Evolutionary conservation across 2,797 vertebrate species (phyloP).

Genomic region (Spinibarbus caldwelli): DNA sequence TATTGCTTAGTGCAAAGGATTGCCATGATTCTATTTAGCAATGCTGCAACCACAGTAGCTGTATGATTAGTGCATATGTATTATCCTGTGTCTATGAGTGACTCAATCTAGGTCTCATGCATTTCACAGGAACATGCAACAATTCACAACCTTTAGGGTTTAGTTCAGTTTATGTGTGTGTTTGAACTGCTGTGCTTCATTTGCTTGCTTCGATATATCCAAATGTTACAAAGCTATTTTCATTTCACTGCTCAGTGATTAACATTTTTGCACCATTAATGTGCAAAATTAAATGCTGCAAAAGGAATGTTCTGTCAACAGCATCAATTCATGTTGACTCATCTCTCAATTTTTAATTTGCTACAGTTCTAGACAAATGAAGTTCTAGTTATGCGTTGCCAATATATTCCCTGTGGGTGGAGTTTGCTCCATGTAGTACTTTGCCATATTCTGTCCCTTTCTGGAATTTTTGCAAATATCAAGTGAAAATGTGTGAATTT

Average conservation of each 20-base stretch:
- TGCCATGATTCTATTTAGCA: neutral
- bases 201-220: neutral
- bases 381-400: neutral
- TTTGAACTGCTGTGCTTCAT: neutral
- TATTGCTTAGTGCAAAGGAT: neutral
- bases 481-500: no score
- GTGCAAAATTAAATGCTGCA: neutral
- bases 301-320: neutral
- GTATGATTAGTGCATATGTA: neutral
- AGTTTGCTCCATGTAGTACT: no score
- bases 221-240: no score
- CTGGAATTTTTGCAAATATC: no score
- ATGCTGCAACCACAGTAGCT: neutral
- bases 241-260: no score
- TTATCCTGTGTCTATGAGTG: conserved; percentile 7
- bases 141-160: conserved; percentile 60
- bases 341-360: neutral
- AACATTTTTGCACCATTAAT: neutral
- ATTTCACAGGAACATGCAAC: conserved; percentile 63
- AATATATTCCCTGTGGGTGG: no score
- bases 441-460: no score
- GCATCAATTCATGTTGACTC: neutral
- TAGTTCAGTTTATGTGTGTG: neutral
- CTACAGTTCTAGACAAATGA: neutral
- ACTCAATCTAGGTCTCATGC: conserved; percentile 5